Evolutionary conservation across 2,113 vertebrate genomes (phyloP).

Genomic region (Pantherophis guttatus): DNA sequence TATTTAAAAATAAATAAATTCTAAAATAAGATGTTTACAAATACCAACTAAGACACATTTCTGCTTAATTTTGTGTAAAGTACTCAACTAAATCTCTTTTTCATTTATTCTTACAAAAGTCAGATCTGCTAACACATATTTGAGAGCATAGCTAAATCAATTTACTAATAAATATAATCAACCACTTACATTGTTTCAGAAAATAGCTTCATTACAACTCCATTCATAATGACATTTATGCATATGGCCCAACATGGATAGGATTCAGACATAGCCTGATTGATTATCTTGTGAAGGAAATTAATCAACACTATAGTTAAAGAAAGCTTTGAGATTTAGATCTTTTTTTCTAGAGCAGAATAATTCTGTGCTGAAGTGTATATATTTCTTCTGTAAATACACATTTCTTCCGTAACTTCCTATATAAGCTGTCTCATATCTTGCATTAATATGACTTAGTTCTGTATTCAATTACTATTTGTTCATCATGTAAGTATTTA

Average conservation of each 20-base stretch:
- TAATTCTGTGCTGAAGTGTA: neutral
- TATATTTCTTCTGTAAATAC: neutral
- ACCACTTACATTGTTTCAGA: neutral
- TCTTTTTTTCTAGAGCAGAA: neutral
- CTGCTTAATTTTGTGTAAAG: neutral
- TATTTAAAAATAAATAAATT: neutral
- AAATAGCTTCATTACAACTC: neutral
- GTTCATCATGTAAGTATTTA: slow-evolving; percentile 54
- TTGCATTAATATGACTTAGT: neutral
- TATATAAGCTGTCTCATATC: neutral
- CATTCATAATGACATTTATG: neutral
- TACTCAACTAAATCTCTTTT: neutral
- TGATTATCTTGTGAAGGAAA: neutral
- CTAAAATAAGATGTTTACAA: neutral
- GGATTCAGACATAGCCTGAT: neutral
- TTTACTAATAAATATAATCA: neutral
- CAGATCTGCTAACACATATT: neutral
- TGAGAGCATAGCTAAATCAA: neutral
- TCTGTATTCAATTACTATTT: slow-evolving; percentile 38
- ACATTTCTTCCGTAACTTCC: neutral
- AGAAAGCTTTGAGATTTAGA: neutral
- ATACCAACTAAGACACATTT: neutral
- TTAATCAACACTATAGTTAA: neutral
- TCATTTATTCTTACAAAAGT: neutral
- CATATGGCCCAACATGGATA: neutral